Percentiles rank a stretch among this genome's conserved stretches.
phyloP scores from a whole-genome alignment of 2,113 vertebrate species.

The Hymenochirus boettgeri region DNA sequence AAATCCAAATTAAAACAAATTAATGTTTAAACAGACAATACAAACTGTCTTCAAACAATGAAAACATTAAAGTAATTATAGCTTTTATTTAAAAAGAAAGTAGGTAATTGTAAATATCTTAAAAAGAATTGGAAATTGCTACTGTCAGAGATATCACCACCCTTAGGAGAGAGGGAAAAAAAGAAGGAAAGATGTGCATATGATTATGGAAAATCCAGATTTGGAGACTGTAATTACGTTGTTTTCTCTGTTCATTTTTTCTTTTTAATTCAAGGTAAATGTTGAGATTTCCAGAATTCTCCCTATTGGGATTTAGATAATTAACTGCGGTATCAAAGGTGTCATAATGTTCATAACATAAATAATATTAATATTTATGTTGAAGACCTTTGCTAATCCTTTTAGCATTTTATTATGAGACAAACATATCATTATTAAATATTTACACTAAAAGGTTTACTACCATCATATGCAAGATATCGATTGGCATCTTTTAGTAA shows the following conservation, averaged over 20 bases:
- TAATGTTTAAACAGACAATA: constrained; percentile 33
- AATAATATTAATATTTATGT: not conserved
- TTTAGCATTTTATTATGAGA: not conserved
- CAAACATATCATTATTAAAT: not conserved
- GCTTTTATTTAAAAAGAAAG: constrained; percentile 19
- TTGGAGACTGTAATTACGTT: not conserved
- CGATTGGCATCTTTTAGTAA: constrained; percentile 21
- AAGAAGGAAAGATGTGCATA: constrained; percentile 19
- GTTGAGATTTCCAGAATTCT: constrained; percentile 4
- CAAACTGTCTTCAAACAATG: constrained; percentile 31
- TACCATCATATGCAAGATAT: not conserved
- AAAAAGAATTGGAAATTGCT: constrained; percentile 18
- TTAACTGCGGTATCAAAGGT: not conserved
- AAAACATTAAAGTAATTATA: constrained; percentile 27
- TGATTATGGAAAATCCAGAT: not conserved
- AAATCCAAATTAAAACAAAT: constrained; percentile 30
- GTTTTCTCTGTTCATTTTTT: too few relatives aligned
- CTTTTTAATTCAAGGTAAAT: not conserved
- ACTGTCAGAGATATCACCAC: constrained; percentile 8
- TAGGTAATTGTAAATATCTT: constrained; percentile 30
- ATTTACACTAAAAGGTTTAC: not conserved
- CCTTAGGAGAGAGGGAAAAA: too few relatives aligned
- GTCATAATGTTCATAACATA: not conserved
- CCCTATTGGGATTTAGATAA: not conserved
- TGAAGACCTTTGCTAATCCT: not conserved